Percentiles rank a stretch among this genome's conserved stretches.
Conservation (phyloP, 2,888 invertebrate species). For the Chymomyza procnemis region DNA sequence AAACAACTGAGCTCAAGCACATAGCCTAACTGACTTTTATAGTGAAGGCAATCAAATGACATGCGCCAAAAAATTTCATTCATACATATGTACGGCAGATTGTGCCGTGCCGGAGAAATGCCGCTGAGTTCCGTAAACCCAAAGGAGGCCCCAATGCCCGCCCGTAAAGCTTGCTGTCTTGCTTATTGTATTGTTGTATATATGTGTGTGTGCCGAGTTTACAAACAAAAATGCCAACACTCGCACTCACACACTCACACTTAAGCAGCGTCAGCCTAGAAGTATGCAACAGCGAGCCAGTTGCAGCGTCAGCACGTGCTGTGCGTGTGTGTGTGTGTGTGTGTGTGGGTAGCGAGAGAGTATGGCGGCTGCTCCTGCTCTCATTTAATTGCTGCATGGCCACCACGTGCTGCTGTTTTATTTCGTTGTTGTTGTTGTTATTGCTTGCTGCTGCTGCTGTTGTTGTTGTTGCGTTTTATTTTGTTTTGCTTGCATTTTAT, state of each 20-base stretch:
- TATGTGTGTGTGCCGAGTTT: constrained; percentile 59
- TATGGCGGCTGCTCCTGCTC: constrained; percentile 7
- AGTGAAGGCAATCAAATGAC: constrained; percentile 64
- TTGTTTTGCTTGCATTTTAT: constrained; percentile 69
- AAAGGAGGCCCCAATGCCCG: background rate
- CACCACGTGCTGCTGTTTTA: constrained; percentile 61
- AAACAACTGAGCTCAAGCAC: constrained; percentile 65
- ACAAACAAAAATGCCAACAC: constrained; percentile 70
- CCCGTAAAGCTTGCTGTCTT: constrained; percentile 38
- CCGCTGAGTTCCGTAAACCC: background rate
- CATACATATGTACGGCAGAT: constrained; percentile 35
- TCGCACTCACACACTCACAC: constrained; percentile 53
- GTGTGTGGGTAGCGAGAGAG: background rate
- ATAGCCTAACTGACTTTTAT: constrained; percentile 70
- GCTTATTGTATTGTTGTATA: constrained; percentile 72
- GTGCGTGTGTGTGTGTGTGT: constrained; percentile 1
- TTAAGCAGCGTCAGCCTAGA: constrained; percentile 43
- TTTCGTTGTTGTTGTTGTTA: constrained; percentile 29
- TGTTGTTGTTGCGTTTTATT: constrained; percentile 48
- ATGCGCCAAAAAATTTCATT: constrained; percentile 62
- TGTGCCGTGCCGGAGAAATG: constrained; percentile 23
- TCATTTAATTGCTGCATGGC: constrained; percentile 66
- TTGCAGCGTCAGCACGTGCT: constrained; percentile 30
- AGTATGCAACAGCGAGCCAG: constrained; percentile 64
- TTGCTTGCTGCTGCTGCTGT: constrained; percentile 31